Percentiles rank a stretch among this genome's conserved stretches.
Evolutionary conservation across 2,113 vertebrate genomes (phyloP).

Genomic region (Amazona guildingii): DNA sequence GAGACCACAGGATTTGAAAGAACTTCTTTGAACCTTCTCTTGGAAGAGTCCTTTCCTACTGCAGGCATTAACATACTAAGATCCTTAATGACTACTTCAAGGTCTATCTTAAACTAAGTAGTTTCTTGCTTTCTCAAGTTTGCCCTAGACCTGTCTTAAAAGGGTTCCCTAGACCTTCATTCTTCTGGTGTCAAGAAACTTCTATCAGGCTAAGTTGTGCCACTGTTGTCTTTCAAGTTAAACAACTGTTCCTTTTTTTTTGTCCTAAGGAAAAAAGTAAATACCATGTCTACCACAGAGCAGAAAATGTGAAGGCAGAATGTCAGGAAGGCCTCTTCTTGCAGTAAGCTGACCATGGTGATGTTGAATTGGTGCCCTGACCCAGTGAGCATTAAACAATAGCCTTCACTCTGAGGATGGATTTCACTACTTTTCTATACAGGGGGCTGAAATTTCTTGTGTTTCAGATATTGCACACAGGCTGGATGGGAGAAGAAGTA

Average conservation of each 20-base stretch:
- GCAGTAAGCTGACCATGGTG: not conserved
- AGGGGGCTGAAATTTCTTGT: not conserved
- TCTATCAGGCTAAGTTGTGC: not conserved
- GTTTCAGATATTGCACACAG: not conserved
- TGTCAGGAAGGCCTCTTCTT: not conserved
- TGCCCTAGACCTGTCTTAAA: not conserved
- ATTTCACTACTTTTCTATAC: not conserved
- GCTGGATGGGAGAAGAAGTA: not conserved
- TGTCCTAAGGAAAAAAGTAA: not conserved
- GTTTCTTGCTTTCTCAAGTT: conserved; percentile 4
- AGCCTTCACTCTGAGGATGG: not conserved
- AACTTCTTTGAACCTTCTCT: not conserved
- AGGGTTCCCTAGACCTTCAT: not conserved
- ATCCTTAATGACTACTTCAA: not conserved
- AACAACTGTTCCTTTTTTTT: not conserved
- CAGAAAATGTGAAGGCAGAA: not conserved
- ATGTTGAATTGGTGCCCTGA: not conserved
- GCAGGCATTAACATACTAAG: conserved; percentile 4
- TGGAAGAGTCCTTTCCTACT: not conserved
- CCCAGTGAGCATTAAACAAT: not conserved
- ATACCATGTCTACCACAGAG: not conserved
- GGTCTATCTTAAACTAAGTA: not conserved
- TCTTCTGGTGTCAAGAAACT: not conserved
- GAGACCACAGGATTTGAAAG: not conserved
- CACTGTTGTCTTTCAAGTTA: not conserved